Evolutionary conservation across 2,113 vertebrate species (phyloP), one percentile per base, ranked within the genome.

Genomic region (Sterna hirundo): DNA sequence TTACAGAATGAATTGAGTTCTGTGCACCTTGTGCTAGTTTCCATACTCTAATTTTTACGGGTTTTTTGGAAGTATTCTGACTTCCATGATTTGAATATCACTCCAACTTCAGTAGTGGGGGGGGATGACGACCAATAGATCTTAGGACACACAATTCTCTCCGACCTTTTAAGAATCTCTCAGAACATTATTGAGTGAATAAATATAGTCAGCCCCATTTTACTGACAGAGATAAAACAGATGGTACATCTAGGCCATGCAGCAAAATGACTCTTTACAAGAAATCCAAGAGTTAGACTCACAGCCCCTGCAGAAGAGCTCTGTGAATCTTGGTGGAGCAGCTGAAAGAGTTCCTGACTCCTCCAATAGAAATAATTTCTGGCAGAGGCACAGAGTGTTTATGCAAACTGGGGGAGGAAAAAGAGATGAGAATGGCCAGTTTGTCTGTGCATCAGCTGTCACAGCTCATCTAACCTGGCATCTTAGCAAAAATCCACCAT

Each of bases 191-290:
- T 3, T 75, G 57, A 89, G 54, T 61, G 86, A 94, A 79, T 93
- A 96, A 96, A 95, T 92, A 94, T 65, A 92, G 80, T 76, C 61
- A 94, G 54, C 13, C 65, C 77, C 57, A 65, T 91, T 96, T 96
- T 79, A 92, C 74, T 5, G 32, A 55, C 47, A 90, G 72, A 88
- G 51, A 88, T 60, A 94, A 92, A 93, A 87, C 83, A 95, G 96
- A 94, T 91, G 92, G 88, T 79, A 88, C 83, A 95, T 93, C 79
- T 95, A 97, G 85, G 96, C 87, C 90, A 94, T 88, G 66, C 55
- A 93, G 96, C 55, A 92, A 94, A 90, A 91, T 77, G 66, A 88
- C 85, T 96, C 68, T 77, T 90, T 51, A 83, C 54, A 80, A 61
- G 57, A 58, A n/a, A 96, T 92, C 75, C 88, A 91, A 93, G 85